Evolutionary conservation across 2,888 invertebrate genomes (phyloP).

Genomic region (Stenodera caucasica): DNA sequence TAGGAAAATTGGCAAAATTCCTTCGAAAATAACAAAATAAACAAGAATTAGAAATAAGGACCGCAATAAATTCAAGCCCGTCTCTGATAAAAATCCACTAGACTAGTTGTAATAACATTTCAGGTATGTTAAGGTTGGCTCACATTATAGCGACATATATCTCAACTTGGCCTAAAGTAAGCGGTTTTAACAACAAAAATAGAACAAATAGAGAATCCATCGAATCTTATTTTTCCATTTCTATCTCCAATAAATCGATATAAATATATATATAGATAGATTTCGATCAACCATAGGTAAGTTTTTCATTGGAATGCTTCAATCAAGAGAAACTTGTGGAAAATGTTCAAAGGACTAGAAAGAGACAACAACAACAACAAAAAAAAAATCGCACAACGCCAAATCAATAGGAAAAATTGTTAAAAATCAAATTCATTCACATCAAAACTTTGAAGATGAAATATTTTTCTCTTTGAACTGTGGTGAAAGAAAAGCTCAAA

Average conservation of each 20-base stretch:
- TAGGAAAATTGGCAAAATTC: too few species aligned
- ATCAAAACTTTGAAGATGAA: background rate
- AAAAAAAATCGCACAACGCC: background rate
- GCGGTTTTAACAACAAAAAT: too few species aligned
- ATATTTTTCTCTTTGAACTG: background rate
- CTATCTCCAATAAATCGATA: background rate
- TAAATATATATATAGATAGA: background rate
- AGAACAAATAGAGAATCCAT: too few species aligned
- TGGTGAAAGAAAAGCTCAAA: background rate
- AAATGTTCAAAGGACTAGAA: background rate
- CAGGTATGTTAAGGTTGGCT: too few species aligned
- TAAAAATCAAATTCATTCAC: constrained; percentile 3
- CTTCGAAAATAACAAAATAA: too few species aligned
- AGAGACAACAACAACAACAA: background rate
- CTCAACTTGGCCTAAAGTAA: too few species aligned
- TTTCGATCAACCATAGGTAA: too few species aligned
- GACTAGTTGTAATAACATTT: too few species aligned
- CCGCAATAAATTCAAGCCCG: too few species aligned
- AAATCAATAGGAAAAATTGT: background rate
- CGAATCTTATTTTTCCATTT: background rate
- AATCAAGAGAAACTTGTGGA: constrained; percentile 1
- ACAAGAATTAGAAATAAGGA: too few species aligned
- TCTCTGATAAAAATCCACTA: too few species aligned
- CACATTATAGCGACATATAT: too few species aligned
- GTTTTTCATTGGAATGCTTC: background rate